phyloP scores from a whole-genome alignment of 2,888 invertebrate species.

The Meteorus cinctellus region DNA sequence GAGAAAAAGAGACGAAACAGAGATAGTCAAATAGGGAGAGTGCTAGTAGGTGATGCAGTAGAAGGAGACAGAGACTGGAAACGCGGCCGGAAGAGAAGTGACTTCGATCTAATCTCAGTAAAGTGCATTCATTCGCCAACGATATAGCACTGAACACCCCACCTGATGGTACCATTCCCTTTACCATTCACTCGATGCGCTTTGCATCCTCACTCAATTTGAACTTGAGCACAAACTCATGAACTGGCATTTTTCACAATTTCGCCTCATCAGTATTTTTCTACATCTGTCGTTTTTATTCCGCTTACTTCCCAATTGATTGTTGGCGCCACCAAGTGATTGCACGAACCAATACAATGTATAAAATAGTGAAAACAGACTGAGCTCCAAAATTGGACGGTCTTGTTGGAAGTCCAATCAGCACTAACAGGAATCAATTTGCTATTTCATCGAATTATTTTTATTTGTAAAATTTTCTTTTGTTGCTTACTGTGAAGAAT shows the following conservation, averaged over 20 bases:
- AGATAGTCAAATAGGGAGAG: constrained; percentile 10
- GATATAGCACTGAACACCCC: background rate
- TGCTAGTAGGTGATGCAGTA: background rate
- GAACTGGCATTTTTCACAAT: background rate
- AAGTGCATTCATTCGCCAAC: constrained; percentile 50
- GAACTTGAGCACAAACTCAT: background rate
- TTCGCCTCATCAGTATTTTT: background rate
- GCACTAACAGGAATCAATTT: too few relatives aligned
- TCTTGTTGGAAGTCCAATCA: too few relatives aligned
- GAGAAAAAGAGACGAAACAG: constrained; percentile 9
- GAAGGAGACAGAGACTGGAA: background rate
- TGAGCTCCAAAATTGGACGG: too few relatives aligned
- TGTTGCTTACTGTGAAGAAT: too few relatives aligned
- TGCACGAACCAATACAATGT: too few relatives aligned
- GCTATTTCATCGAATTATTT: too few relatives aligned
- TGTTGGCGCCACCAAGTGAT: too few relatives aligned
- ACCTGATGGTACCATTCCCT: background rate
- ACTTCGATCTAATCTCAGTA: constrained; percentile 53
- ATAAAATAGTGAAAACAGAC: too few relatives aligned
- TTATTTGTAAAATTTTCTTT: too few relatives aligned
- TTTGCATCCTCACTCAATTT: background rate
- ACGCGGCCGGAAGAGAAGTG: background rate
- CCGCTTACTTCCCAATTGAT: background rate
- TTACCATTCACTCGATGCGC: constrained; percentile 7
- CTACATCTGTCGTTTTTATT: background rate